A percentile compares a stretch with the other conserved stretches of the same genome.
These are phyloP conservation scores for Eumerus sabulonum DNA, from an alignment of 2,888 invertebrate species.

Conservation along the genomic window DNA sequence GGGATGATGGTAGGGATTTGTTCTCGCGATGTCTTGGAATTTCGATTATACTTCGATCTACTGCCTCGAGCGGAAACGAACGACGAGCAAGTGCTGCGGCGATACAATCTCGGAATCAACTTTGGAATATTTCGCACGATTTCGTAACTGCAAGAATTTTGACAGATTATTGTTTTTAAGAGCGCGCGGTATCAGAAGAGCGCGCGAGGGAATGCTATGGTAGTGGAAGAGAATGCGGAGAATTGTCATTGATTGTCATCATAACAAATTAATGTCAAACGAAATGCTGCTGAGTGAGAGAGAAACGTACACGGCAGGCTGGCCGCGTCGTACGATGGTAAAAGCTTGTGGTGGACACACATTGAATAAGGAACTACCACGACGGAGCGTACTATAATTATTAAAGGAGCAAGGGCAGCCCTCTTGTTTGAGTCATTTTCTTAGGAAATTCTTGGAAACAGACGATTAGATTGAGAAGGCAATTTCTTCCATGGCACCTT, in stretches of 20 bases:
- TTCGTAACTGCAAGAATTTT: constrained; percentile 60
- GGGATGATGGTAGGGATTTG: constrained; percentile 21
- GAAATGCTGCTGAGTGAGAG: not conserved
- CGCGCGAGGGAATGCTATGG: too few relatives aligned
- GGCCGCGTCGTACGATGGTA: too few relatives aligned
- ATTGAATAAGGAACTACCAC: too few relatives aligned
- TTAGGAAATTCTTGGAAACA: too few relatives aligned
- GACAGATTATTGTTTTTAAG: constrained; percentile 59
- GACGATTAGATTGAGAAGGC: too few relatives aligned
- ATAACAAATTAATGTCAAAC: not conserved
- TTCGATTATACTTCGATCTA: constrained; percentile 35
- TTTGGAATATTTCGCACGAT: constrained; percentile 53
- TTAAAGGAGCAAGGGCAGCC: too few relatives aligned
- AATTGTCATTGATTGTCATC: too few relatives aligned
- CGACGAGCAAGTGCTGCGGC: constrained; percentile 11
- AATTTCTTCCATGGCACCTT: too few relatives aligned
- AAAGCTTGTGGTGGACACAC: too few relatives aligned
- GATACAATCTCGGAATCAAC: constrained; percentile 40
- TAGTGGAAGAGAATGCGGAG: not conserved
- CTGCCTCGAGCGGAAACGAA: constrained; percentile 12
- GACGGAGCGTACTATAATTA: too few relatives aligned
- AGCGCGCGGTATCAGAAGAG: not conserved
- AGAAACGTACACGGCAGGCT: too few relatives aligned
- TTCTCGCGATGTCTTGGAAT: constrained; percentile 35
- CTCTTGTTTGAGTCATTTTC: too few relatives aligned